Base-by-base conservation (phyloP, 2,113 vertebrate species). In the Gila orcuttii region DNA sequence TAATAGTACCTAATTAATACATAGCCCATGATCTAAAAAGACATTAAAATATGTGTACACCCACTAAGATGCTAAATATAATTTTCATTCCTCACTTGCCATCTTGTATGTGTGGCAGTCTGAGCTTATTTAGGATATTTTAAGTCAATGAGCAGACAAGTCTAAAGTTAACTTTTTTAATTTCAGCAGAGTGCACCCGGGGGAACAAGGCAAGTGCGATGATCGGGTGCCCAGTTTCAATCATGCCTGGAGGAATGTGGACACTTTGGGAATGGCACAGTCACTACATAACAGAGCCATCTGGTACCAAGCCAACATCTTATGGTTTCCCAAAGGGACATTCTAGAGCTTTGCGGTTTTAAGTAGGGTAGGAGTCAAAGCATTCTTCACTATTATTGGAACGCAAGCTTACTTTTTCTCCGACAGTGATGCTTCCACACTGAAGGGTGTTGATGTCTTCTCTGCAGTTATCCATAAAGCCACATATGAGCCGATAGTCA, bases 401-500 rank as follows among this genome's bases (percentile, higher is more conserved):
- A 80, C 17, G 9, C 59, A 6, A 25, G 0, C 83, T 75, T 94
- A 97, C 96, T 95, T 97, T 97, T 88, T 97, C 96, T 83, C 96
- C 96, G 13, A 95, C 94, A 17, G 92, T 93, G 92, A 97, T 96
- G 91, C 96, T 97, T 89, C 96, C 96, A 86, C 96, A 97, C 89
- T 96, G 96, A 85, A 97, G 92, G 21, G 90, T 84, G 88, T 97
- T 97, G 90, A 97, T 97, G 87, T 97, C 96, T 69, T 95, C 94
- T 90, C 93, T 95, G 92, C 96, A 97, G 89, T 95, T 94, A 87
- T 97, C 96, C 96, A 97, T 96, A 91, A 97, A 97, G 88, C 96
- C 96, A 39, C 96, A 97, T 88, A 97, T 97, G 74, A 97, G 91
- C 3, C 96, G 95, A 86, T 95, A 97, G 90, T 97, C 96, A 0